A percentile compares a stretch with the other conserved stretches of the same genome.
These are phyloP conservation scores for Propithecus perrieri DNA, from an alignment of 2,797 vertebrate species.

Conservation along the genomic window DNA sequence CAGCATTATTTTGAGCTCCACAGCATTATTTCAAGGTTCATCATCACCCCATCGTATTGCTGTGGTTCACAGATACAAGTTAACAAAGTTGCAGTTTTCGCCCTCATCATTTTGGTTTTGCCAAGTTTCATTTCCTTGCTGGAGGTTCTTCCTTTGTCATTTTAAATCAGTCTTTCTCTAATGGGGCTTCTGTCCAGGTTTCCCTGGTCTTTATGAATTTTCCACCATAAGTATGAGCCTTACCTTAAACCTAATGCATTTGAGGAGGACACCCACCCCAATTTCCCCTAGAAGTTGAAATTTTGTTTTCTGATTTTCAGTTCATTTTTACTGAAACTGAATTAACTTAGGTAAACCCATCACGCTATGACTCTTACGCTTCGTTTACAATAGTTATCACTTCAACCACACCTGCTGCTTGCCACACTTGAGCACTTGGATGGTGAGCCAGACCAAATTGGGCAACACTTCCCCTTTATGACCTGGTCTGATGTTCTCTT, in stretches of 20 bases:
- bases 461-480: neutral
- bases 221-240: neutral
- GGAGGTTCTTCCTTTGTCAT: neutral
- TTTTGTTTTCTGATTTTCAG: neutral
- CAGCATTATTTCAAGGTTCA: neutral
- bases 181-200: fast-evolving
- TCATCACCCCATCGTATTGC: fast-evolving
- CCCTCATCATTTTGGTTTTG: neutral
- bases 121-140: neutral
- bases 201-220: neutral
- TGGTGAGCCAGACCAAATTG: neutral
- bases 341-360: neutral
- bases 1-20: neutral
- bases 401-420: neutral
- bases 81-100: neutral
- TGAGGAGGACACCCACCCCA: neutral
- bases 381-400: neutral
- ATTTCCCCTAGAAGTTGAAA: neutral
- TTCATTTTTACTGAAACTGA: neutral
- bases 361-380: neutral
- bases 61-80: neutral
- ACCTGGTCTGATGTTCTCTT: neutral
- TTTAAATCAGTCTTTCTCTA: neutral
- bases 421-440: neutral
- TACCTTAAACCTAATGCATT: neutral